These are phyloP conservation scores for Mormyrus lacerda DNA, from an alignment of 2,113 vertebrate species.

Conservation along the genomic window DNA sequence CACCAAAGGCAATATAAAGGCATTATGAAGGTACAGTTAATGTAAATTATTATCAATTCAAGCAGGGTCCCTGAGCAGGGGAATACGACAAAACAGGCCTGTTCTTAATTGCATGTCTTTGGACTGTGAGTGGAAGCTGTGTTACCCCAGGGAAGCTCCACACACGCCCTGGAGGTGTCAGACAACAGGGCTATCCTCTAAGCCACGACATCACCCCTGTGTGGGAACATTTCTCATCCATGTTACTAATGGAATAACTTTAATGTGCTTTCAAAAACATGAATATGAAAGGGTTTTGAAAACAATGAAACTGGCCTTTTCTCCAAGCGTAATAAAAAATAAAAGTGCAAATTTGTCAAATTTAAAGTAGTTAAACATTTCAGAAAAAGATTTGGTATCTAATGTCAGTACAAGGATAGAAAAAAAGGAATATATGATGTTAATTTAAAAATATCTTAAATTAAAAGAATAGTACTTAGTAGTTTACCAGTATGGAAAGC, in stretches of 20 bases:
- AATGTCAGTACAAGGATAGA: neutral
- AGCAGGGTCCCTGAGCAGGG: too few species aligned
- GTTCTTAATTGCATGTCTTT: too few species aligned
- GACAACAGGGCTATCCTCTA: neutral
- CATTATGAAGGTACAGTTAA: too few species aligned
- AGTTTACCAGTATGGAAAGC: neutral
- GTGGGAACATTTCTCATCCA: neutral
- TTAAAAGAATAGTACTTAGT: neutral
- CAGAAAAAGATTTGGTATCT: neutral
- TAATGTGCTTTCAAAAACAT: neutral
- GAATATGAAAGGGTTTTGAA: neutral
- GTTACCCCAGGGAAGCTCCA: neutral
- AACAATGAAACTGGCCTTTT: neutral
- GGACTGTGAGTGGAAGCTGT: neutral
- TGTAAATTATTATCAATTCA: too few species aligned
- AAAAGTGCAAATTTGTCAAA: neutral
- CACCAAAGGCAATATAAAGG: too few species aligned
- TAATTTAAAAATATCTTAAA: neutral
- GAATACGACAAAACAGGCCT: too few species aligned
- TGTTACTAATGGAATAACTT: neutral
- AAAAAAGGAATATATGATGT: neutral
- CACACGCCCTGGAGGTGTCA: neutral
- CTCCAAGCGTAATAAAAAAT: neutral
- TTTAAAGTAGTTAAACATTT: neutral
- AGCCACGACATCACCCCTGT: neutral